Conservation (phyloP, 2,797 vertebrate species). For the Parambassis ranga region DNA sequence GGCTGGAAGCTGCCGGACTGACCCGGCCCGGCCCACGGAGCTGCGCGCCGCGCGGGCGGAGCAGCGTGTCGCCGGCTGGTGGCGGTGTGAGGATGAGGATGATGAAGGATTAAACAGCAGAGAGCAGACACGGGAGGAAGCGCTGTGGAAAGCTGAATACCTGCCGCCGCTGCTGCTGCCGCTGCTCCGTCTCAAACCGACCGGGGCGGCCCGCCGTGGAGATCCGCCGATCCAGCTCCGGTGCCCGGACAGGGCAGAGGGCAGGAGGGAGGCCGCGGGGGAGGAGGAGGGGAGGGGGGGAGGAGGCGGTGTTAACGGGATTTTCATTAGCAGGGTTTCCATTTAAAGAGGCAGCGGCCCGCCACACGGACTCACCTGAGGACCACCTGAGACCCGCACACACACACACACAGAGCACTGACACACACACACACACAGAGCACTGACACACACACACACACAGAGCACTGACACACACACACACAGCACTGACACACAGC, state of each 20-base stretch:
- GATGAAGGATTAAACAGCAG: slow-evolving; percentile 10
- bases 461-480: too few species aligned
- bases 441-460: too few species aligned
- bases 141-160: not conserved
- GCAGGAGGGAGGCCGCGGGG: not conserved
- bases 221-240: slow-evolving; percentile 32
- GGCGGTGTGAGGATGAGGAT: not conserved
- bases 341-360: slow-evolving; percentile 76
- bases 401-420: not conserved
- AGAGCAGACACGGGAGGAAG: not conserved
- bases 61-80: slow-evolving; percentile 9
- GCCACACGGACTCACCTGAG: too few species aligned
- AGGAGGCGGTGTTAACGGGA: slow-evolving; percentile 35
- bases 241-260: slow-evolving; percentile 23
- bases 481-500: too few species aligned
- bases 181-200: not conserved
- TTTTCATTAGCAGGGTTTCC: slow-evolving; percentile 66
- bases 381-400: not conserved
- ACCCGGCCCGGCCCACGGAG: not conserved
- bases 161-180: not conserved
- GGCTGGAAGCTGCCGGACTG: not conserved
- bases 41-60: not conserved
- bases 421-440: too few species aligned
- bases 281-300: not conserved
- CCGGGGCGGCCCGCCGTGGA: not conserved